Percentiles rank a stretch among this genome's conserved stretches.
phyloP scores from a whole-genome alignment of 2,797 vertebrate genomes.

The Dallia pectoralis region DNA sequence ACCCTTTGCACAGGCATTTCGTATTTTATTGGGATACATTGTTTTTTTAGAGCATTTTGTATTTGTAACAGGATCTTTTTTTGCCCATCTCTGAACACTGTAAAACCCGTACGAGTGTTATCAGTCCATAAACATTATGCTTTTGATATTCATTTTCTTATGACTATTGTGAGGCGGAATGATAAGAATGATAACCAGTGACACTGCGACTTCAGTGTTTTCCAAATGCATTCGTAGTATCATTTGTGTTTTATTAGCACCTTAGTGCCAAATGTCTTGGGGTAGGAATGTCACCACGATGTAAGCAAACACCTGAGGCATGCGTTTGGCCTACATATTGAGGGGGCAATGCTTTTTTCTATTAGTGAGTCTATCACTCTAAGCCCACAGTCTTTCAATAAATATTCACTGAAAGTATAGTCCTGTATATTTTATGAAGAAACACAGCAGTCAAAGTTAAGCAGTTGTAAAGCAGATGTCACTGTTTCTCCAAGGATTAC shows the following conservation, averaged over 20 bases:
- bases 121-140: not conserved
- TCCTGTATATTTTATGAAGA: not conserved
- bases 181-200: too few species aligned
- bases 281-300: not conserved
- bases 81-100: too few species aligned
- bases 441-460: not conserved
- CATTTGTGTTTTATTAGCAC: not conserved
- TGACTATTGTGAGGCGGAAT: too few species aligned
- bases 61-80: too few species aligned
- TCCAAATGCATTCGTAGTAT: not conserved
- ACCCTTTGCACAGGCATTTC: too few species aligned
- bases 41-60: too few species aligned
- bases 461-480: not conserved
- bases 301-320: conserved; percentile 1
- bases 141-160: not conserved
- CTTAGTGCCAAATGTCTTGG: not conserved
- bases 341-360: not conserved
- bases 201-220: too few species aligned
- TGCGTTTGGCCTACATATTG: conserved; percentile 6
- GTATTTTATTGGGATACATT: too few species aligned
- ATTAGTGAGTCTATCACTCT: not conserved
- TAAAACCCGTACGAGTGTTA: not conserved
- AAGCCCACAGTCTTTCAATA: not conserved
- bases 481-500: conserved; percentile 78
- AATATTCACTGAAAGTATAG: not conserved